phyloP scores from a whole-genome alignment of 1,140 invertebrate species.

The Sweltsa coloradensis region DNA sequence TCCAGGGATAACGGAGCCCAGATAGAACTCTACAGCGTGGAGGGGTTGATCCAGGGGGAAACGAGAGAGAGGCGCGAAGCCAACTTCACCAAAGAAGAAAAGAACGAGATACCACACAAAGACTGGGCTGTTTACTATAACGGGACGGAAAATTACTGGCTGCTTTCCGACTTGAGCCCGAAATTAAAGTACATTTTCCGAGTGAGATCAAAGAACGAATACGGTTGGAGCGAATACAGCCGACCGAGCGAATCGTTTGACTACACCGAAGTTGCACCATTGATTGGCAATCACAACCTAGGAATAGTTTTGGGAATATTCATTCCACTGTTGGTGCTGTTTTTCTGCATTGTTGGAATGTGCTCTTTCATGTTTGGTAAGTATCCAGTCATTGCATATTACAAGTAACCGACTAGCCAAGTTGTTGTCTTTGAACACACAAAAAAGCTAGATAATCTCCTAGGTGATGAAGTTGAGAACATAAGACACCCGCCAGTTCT shows the following conservation, averaged over 20 bases:
- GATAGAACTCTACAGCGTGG: constrained; percentile 44
- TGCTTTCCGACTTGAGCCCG: constrained; percentile 49
- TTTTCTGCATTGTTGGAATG: constrained; percentile 24
- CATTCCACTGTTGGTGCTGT: constrained; percentile 33
- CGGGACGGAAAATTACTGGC: constrained; percentile 70
- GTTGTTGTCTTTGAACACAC: no score
- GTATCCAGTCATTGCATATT: constrained; percentile 18
- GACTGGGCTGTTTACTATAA: constrained; percentile 66
- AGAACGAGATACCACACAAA: constrained; percentile 29
- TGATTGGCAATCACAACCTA: constrained; percentile 30
- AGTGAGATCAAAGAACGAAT: constrained; percentile 62
- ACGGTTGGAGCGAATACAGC: constrained; percentile 64
- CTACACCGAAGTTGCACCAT: constrained; percentile 37
- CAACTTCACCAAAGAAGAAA: constrained; percentile 22
- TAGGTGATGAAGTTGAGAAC: no score
- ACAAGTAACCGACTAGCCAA: no score
- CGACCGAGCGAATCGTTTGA: constrained; percentile 44
- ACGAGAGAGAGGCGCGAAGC: constrained; percentile 20
- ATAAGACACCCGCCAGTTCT: no score
- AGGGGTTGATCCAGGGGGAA: constrained; percentile 30
- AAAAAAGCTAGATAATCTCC: no score
- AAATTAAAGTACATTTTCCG: constrained; percentile 52
- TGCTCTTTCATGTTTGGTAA: constrained; percentile 35
- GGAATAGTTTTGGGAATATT: constrained; percentile 5
- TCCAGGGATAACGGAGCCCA: constrained; percentile 51